Conservation (phyloP, 2,888 invertebrate species). For the Hydraecia micacea region DNA sequence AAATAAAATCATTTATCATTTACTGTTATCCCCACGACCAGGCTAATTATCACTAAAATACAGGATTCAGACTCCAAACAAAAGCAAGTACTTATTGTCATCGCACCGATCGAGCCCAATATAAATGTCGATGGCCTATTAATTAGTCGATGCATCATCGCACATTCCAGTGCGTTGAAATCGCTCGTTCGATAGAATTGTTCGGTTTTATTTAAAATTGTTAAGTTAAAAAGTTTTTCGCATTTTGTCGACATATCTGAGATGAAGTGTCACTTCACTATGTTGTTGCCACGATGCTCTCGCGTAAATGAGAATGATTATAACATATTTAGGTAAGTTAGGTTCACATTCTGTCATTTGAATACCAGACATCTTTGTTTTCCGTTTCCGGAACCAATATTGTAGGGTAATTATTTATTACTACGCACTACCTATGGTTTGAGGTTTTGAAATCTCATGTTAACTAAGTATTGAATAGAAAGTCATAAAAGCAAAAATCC, state of each 20-base stretch:
- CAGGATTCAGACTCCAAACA: neutral
- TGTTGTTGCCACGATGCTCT: too few species aligned
- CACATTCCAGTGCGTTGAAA: conserved; percentile 2
- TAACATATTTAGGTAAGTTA: neutral
- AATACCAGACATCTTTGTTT: conserved; percentile 1
- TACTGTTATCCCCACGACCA: neutral
- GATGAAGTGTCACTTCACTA: neutral
- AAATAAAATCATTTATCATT: too few species aligned
- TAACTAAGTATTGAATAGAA: neutral
- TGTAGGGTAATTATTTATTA: neutral
- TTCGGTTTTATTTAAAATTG: neutral
- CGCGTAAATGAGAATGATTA: neutral
- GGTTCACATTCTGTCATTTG: neutral
- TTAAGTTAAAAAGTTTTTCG: neutral
- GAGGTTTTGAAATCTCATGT: neutral
- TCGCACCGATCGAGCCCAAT: neutral
- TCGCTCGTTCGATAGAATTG: neutral
- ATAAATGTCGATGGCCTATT: conserved; percentile 9
- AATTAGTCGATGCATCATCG: conserved; percentile 4
- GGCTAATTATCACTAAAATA: neutral
- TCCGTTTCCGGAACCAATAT: neutral
- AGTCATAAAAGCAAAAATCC: neutral
- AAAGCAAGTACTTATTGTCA: conserved; percentile 13
- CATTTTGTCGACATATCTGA: neutral
- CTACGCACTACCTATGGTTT: neutral